Base-by-base conservation (phyloP, 1,140 invertebrate genomes). In the Pollicipes pollicipes region DNA sequence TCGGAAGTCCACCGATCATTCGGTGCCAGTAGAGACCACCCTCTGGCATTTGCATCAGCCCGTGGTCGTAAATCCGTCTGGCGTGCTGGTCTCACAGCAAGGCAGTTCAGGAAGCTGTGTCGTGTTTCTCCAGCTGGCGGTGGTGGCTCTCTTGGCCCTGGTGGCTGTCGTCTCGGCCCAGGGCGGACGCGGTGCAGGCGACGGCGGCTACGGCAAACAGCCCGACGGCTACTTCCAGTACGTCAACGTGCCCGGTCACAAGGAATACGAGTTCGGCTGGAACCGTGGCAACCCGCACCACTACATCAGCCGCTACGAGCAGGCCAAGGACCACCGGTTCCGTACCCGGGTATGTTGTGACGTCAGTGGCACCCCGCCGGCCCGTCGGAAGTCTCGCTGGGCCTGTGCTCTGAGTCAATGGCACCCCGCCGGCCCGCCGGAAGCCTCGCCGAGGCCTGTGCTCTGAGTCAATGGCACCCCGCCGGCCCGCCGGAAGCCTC, bases 221-320 rank as follows among this genome's bases (percentile, higher is more conserved):
- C 76, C 76, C 63, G 74, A 78, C 31, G 76, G 77, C 17, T 77
- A 76, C 73, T 78, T 78, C 73, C 76, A 77, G 71, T 80, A 80
- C 71, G 78, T 78, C 24, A 78, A 77, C 72, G 78, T 80, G 17
- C 79, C 79, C 13, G 73, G 73, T 6, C 73, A 76, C 66, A 77
- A 75, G 30, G 75, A 77, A 37, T 80, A 79, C 70, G 79, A 80
- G 72, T 79, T 79, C 69, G 79, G 79, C 26, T 79, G 75, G 72
- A 76, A 78, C 30, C 70, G 77, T 68, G 79, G 79, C 68, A 80
- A 80, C 72, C 76, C 75, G n/a, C 70, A 77, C 58, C 78, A 80
- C 72, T 77, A 77, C 73, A 79, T 77, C 30, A 78, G 78, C 68
- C 73, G 79, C 31, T 78, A 79, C 72, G 79, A 80, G 72, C 76